These are phyloP conservation scores for Aplidium turbinatum DNA, from an alignment of 23 tunicate genomes.

Conservation along the genomic window DNA sequence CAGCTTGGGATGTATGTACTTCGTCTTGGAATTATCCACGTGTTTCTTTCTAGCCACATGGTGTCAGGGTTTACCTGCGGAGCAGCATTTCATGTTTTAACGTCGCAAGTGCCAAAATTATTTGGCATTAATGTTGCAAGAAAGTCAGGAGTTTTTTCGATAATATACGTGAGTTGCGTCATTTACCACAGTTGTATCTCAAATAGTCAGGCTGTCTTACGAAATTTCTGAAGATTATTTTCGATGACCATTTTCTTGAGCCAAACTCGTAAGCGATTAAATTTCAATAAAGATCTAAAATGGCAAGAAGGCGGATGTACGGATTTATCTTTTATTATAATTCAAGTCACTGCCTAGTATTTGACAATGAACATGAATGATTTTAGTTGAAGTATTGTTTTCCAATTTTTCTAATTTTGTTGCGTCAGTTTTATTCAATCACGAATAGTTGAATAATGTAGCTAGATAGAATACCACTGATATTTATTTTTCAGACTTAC, in stretches of 20 bases:
- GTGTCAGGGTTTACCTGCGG: slow-evolving; percentile 92
- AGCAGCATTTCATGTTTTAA: slow-evolving; percentile 81
- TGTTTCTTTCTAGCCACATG: slow-evolving; percentile 65
- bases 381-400: neutral
- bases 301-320: too few relatives aligned
- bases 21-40: slow-evolving; percentile 69
- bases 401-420: neutral
- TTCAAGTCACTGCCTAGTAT: too few relatives aligned
- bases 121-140: slow-evolving; percentile 54
- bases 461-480: neutral
- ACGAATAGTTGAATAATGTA: neutral
- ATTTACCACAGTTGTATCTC: too few relatives aligned
- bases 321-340: too few relatives aligned
- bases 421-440: neutral
- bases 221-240: too few relatives aligned
- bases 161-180: slow-evolving; percentile 71
- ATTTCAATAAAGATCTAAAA: too few relatives aligned
- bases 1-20: slow-evolving; percentile 72
- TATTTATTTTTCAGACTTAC: slow-evolving; percentile 71
- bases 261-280: too few relatives aligned
- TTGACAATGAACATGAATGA: too few relatives aligned
- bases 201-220: too few relatives aligned
- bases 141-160: slow-evolving; percentile 50
- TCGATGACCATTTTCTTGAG: too few relatives aligned
- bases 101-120: slow-evolving; percentile 83